phyloP scores from a whole-genome alignment of 2,797 vertebrate genomes.

The Lemur catta region DNA sequence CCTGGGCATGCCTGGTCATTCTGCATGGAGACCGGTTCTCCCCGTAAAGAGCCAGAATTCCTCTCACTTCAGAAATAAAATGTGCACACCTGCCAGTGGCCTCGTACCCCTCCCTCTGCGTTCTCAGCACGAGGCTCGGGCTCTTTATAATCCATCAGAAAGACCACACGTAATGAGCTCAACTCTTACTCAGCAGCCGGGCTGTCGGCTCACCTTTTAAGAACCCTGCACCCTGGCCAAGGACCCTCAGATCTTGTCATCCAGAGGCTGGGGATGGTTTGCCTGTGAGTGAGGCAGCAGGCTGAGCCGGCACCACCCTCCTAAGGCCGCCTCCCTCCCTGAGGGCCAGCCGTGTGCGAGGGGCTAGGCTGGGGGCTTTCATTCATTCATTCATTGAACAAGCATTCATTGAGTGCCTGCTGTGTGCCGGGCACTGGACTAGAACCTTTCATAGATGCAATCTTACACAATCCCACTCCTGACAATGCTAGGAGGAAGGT shows the following conservation, averaged over 20 bases:
- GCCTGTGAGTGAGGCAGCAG: not conserved
- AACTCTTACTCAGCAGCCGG: not conserved
- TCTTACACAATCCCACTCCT: not conserved
- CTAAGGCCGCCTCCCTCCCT: not conserved
- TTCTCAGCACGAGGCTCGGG: slow-evolving; percentile 55
- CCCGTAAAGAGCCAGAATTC: slow-evolving; percentile 44
- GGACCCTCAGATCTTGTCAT: not conserved
- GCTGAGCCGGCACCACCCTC: not conserved
- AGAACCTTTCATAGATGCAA: not conserved
- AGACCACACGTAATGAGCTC: slow-evolving; percentile 62
- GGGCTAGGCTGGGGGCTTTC: not conserved
- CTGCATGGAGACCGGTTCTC: not conserved
- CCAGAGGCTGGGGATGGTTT: not conserved
- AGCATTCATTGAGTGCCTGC: not conserved
- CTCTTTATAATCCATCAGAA: slow-evolving; percentile 81
- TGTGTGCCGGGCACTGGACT: not conserved
- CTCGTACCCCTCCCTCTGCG: not conserved
- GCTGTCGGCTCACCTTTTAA: slow-evolving; percentile 16
- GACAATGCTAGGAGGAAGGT: not conserved
- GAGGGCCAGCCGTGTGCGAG: not conserved
- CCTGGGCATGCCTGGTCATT: not conserved
- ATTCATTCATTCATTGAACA: not conserved
- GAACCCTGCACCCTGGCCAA: not conserved
- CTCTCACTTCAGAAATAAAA: slow-evolving; percentile 58
- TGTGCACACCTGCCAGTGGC: not conserved